A percentile compares a stretch with the other conserved stretches of the same genome.
Conservation (phyloP, 2,888 invertebrate genomes). For the Fragum whitleyi region DNA sequence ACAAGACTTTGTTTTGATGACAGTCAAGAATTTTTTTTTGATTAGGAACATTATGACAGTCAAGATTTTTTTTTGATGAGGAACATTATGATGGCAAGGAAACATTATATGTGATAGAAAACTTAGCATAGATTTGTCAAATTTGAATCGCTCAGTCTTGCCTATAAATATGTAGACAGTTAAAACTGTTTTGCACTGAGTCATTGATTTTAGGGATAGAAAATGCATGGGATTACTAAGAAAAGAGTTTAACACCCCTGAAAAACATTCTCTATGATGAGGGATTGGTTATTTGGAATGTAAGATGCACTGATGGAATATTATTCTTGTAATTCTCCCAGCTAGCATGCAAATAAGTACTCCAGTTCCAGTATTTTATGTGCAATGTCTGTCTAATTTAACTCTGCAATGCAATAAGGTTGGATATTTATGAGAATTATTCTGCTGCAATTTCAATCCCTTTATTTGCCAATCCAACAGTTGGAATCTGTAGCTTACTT, state of each 20-base stretch:
- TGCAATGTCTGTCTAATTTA: neutral
- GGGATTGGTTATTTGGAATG: neutral
- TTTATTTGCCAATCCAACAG: no score
- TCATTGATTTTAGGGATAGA: no score
- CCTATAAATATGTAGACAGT: no score
- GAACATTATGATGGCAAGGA: no score
- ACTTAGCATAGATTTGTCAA: no score
- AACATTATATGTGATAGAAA: no score
- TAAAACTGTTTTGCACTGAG: no score
- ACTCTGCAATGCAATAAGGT: neutral
- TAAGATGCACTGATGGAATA: neutral
- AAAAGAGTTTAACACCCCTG: neutral
- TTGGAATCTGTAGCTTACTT: no score
- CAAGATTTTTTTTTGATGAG: neutral
- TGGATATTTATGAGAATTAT: neutral
- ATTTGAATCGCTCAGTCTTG: no score
- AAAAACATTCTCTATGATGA: neutral
- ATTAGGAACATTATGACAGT: neutral
- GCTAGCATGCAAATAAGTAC: neutral
- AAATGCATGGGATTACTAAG: no score
- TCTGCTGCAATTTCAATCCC: neutral
- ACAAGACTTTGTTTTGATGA: no score
- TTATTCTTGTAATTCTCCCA: neutral
- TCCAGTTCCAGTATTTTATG: neutral
- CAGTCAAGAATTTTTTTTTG: neutral